A percentile compares a stretch with the other conserved stretches of the same genome.
Evolutionary conservation across 2,888 invertebrate species (phyloP).

Genomic region (Terebella lapidaria): DNA sequence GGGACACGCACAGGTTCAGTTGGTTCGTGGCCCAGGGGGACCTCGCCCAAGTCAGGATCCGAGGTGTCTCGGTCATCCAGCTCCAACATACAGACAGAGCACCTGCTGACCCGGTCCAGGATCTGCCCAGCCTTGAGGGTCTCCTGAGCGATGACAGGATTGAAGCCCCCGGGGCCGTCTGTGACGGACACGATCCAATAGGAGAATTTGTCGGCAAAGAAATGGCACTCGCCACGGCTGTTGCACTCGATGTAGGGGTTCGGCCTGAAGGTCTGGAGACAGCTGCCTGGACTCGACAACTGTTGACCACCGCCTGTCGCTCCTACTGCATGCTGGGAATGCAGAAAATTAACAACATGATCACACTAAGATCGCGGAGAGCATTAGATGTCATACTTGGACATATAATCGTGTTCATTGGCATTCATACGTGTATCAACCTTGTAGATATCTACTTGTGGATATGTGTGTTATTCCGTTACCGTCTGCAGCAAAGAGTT

Average conservation of each 20-base stretch:
- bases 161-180: slow-evolving; percentile 63
- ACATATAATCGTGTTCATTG: no score
- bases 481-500: no score
- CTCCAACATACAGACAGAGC: slow-evolving; percentile 61
- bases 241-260: slow-evolving; percentile 99
- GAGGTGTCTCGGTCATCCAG: not conserved
- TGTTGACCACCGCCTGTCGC: slow-evolving; percentile 93
- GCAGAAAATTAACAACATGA: slow-evolving; percentile 5
- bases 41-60: no score
- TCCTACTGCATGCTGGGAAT: slow-evolving; percentile 87
- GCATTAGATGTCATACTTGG: no score
- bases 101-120: slow-evolving; percentile 80
- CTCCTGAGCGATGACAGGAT: slow-evolving; percentile 60
- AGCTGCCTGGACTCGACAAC: slow-evolving; percentile 90
- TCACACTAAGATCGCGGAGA: no score
- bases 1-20: no score
- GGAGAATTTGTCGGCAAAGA: slow-evolving; percentile 87
- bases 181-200: slow-evolving; percentile 95
- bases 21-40: no score
- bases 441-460: no score
- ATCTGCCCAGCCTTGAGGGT: slow-evolving; percentile 82
- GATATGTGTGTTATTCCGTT: no score
- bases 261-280: slow-evolving; percentile 93
- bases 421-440: no score
- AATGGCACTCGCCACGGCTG: slow-evolving; percentile 76